Evolutionary conservation across 2,888 invertebrate genomes (phyloP), one percentile per base, ranked within the genome.

Genomic region (Yponomeuta sedellus): DNA sequence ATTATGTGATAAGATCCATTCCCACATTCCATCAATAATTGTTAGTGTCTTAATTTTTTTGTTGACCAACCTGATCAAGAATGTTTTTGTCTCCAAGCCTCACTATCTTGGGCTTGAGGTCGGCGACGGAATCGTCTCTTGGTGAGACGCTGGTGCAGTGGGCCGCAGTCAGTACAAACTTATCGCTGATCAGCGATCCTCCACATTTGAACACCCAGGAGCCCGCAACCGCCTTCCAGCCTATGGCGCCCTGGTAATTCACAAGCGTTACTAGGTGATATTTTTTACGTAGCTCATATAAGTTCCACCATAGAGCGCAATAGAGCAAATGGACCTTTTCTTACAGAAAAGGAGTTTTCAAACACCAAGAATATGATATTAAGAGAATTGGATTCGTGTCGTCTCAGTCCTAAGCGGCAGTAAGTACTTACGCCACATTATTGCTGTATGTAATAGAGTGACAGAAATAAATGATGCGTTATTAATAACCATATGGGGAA

Each of bases 111-210:
- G 81, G 79, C 1, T 67, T 66, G 0, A 68, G 61, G 25, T 74
- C 72, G 12, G 70, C 70, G 0, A 78, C 64, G 0, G 68, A 70
- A 1, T 71, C 64, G 39, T 80, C 79, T 5, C 57, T 63, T 0
- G 64, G 20, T 0, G 76, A 69, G 0, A 73, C 68, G 5, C 69
- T 69, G 0, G 75, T 75, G 71, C 95, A 95, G 74, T 95, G 94
- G 0, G 94, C 94, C 0, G 94, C 94, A 0, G 94, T 94, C 28
- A 95, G 73, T 8, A 94, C 88, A 75, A 91, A 94, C 63, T 82
- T 85, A 11, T 92, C 84, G 65, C 93, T 93, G 61, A 95, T 92
- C 4, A 95, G 79, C 8, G 92, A 91, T 2, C 94, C 94, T 1
- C 94, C 94, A 74, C 95, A 95, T 66, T 77, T 77, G 64, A 82